phyloP scores from a whole-genome alignment of 2,113 vertebrate species.

The Ahaetulla prasina region DNA sequence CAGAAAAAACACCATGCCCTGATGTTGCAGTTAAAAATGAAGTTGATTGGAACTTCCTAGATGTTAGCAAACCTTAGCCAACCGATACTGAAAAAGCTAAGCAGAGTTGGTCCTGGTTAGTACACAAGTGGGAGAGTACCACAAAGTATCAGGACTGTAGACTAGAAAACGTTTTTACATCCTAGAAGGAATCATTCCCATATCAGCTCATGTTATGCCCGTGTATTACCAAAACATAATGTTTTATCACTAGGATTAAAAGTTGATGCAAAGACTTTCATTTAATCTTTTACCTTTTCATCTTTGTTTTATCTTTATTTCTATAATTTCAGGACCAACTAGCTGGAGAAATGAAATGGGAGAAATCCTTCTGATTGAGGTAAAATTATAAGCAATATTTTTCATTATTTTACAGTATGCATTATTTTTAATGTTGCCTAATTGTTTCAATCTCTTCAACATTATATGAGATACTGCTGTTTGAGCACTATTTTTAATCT shows the following conservation, averaged over 20 bases:
- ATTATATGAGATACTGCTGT: background rate
- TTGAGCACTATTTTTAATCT: background rate
- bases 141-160: background rate
- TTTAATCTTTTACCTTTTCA: background rate
- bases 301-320: background rate
- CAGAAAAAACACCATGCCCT: background rate
- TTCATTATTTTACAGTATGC: background rate
- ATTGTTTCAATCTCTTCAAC: background rate
- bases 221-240: background rate
- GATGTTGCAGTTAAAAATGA: background rate
- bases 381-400: background rate
- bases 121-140: background rate
- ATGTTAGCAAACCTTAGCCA: background rate
- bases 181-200: background rate
- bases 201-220: background rate
- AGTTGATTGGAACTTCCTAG: no score
- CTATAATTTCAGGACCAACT: background rate
- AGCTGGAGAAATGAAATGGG: background rate
- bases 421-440: background rate
- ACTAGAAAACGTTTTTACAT: background rate
- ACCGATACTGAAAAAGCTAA: background rate
- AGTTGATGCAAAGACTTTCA: background rate
- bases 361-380: background rate
- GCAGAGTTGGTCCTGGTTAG: background rate
- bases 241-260: background rate